Percentiles rank a stretch among this genome's conserved stretches.
Conservation (phyloP, 2,888 invertebrate species). For the Parascotia fuliginaria region DNA sequence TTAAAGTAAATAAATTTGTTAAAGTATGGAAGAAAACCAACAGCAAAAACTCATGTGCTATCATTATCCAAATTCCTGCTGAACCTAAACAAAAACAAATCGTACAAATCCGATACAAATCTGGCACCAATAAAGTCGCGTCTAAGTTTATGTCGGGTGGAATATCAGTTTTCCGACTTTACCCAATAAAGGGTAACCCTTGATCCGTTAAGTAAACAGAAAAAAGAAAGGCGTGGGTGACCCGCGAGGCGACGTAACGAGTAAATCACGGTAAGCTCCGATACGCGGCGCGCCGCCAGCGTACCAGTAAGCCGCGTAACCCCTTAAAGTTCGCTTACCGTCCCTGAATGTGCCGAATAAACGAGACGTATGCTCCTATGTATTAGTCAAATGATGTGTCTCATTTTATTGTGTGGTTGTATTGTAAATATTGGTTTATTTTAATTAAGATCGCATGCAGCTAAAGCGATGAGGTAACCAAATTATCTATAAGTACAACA, state of each 20-base stretch:
- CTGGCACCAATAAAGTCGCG: slow-evolving; percentile 67
- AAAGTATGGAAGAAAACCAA: not conserved
- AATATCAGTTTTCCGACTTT: slow-evolving; percentile 82
- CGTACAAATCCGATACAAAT: slow-evolving; percentile 70
- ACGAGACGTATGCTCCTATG: slow-evolving; percentile 54
- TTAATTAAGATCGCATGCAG: not conserved
- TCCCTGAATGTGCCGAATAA: slow-evolving; percentile 61
- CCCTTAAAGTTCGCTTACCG: slow-evolving; percentile 78
- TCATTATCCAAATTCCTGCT: slow-evolving; percentile 23
- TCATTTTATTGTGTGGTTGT: slow-evolving; percentile 35
- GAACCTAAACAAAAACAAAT: slow-evolving; percentile 34
- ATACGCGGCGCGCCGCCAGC: slow-evolving; percentile 67
- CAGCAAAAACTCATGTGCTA: slow-evolving; percentile 3
- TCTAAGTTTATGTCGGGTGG: slow-evolving; percentile 74
- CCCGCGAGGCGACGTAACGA: slow-evolving; percentile 71
- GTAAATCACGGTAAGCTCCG: slow-evolving; percentile 82
- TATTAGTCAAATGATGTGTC: slow-evolving; percentile 37
- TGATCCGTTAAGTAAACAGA: slow-evolving; percentile 85
- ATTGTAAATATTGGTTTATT: slow-evolving; percentile 22
- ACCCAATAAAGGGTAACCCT: slow-evolving; percentile 83
- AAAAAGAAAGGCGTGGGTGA: slow-evolving; percentile 69
- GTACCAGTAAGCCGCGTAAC: slow-evolving; percentile 68
- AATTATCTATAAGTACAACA: too few species aligned
- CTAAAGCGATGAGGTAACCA: too few species aligned
- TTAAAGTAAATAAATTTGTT: not conserved